Base-by-base conservation (phyloP, 2,888 invertebrate species). In the Ganaspis brasiliensis region DNA sequence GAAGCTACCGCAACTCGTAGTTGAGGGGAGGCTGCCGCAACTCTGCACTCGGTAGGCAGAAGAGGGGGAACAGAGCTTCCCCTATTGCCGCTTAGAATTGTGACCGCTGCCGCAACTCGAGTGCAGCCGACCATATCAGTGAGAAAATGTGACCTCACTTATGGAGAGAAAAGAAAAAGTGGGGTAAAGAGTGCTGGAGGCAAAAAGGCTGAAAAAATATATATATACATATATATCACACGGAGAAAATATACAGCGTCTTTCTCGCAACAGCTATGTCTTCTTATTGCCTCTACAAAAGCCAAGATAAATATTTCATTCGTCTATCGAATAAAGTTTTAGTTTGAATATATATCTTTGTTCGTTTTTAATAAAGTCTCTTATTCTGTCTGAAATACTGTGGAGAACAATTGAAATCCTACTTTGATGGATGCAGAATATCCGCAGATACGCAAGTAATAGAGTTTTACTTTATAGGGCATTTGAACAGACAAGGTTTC, bases 251-350 rank as follows among this genome's bases (percentile, higher is more conserved):
- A 31, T 59, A 59, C 24, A 45, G 40, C 40, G 21, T n/a, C 21
- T 21, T 45, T 45, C 45, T 45, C 45, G n/a, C 24, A 9, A 14
- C 21, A 45, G 40, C n/a, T 12, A 67, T 45, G 45, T 67, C 67
- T 67, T 67, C 45, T 49, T 67, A 67, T 40, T 67, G 67, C 26
- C 24, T 45, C n/a, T 6, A n/a, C 9, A 24, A 14, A n/a, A 49
- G n/a, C n/a, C 45, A 24, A 67, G 24, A 49, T 67, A 67, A 67
- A 67, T 67, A 67, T 67, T 67, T 67, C 45, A 67, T 45, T 67
- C 40, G 21, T 63, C 40, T 45, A 45, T 16, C 26, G 67, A 10
- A 45, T 45, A 63, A 63, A 67, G 45, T 67, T 67, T 45, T 45
- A 24, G 21, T 45, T n/a, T 2, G n/a, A 24, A 8, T 21, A 24